These are phyloP conservation scores for Tenthredo notha DNA, from an alignment of 2,888 invertebrate species.

Conservation along the genomic window DNA sequence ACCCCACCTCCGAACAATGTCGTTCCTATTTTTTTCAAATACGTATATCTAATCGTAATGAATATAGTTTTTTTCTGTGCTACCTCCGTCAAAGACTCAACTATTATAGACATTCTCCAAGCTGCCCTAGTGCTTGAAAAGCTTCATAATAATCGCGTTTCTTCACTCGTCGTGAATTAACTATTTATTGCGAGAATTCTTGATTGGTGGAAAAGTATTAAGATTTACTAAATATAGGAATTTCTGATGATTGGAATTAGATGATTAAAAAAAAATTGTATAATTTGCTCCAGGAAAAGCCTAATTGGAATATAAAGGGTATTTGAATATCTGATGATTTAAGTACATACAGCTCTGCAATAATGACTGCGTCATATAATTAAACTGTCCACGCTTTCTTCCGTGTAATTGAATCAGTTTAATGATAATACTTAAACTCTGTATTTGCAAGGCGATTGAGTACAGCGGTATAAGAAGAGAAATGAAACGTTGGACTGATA, in stretches of 20 bases:
- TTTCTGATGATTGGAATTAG: neutral
- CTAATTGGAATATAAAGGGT: neutral
- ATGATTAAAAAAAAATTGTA: neutral
- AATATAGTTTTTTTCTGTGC: neutral
- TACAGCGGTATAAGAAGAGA: slow-evolving; percentile 11
- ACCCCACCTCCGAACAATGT: neutral
- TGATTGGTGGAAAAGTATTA: neutral
- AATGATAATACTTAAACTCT: slow-evolving; percentile 19
- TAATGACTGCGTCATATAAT: slow-evolving; percentile 14
- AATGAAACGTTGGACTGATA: neutral
- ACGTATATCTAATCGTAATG: neutral
- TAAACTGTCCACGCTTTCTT: slow-evolving; percentile 24
- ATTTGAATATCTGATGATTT: neutral
- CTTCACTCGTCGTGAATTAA: no score
- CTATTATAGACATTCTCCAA: no score
- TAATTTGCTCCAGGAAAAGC: neutral
- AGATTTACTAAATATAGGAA: neutral
- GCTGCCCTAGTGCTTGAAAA: no score
- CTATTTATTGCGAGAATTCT: neutral
- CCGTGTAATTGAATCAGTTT: slow-evolving; percentile 26
- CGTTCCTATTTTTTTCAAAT: neutral
- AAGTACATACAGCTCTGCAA: neutral
- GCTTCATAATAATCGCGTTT: no score
- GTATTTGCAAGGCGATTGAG: slow-evolving; percentile 8
- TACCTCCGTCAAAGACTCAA: no score